Base-by-base conservation (phyloP, 2,113 vertebrate genomes). In the Nothobranchius kuhntae region DNA sequence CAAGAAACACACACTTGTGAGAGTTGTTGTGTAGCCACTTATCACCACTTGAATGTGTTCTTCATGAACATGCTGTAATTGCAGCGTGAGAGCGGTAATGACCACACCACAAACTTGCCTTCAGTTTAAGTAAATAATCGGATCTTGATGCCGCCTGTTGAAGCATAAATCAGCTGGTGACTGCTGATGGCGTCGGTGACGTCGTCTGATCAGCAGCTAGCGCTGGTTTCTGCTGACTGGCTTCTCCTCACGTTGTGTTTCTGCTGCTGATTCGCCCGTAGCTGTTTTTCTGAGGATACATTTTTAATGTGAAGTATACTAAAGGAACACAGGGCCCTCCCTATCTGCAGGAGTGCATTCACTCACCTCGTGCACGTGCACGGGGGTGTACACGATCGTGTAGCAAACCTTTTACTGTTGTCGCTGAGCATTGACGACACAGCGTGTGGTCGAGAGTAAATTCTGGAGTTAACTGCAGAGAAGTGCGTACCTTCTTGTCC, bases 401-500 rank as follows among this genome's bases (percentile, higher is more conserved):
- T 73, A 62, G 51, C 65, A 42, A 65, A 35, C 26, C 1, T 81
- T 80, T 71, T 61, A 58, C 81, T 75, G 67, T 70, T 64, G 54
- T 75, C 52, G n/a, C 53, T 47, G 56, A 67, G 51, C 61, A 52
- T 52, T n/a, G 6, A 36, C 10, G 15, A 15, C 47, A 7, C 57
- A 9, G 35, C 36, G n/a, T 59, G 68, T 12, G 56, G 70, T 72
- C 68, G 60, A 54, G 77, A 78, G 82, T 84, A 59, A 81, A 86
- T 59, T 74, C 72, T 76, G 71, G 76, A 58, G 60, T 53, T 64
- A 15, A 17, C 68, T 56, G 65, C 53, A 48, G 69, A 59, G 63
- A 65, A 65, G 72, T 61, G 68, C 73, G 75, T 65, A 82, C 86
- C 83, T 81, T 83, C 58, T 65, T 71, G 83, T 87, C 87, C 81